Conservation (phyloP, 2,797 vertebrate genomes). For the Sebastes minor region DNA sequence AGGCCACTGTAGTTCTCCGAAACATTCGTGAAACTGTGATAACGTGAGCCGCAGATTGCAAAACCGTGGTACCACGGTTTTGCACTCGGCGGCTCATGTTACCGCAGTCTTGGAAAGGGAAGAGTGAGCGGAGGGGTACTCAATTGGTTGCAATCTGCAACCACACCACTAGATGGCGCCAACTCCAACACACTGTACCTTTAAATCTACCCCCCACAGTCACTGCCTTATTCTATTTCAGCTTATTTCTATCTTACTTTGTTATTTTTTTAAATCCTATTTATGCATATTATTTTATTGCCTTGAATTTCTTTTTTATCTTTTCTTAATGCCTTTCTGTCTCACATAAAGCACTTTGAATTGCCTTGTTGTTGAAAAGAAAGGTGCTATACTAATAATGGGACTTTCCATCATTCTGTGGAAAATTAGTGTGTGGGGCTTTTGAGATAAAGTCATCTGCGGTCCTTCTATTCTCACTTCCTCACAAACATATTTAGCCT, state of each 20-base stretch:
- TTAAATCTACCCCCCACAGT: neutral
- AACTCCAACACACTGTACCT: too few relatives aligned
- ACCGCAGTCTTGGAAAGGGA: too few relatives aligned
- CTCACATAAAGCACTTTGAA: neutral
- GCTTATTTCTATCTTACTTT: neutral
- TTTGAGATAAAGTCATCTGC: constrained; percentile 22
- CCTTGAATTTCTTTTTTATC: neutral
- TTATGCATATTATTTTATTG: neutral
- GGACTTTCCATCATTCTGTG: constrained; percentile 38
- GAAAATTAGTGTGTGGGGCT: neutral
- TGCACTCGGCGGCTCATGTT: too few relatives aligned
- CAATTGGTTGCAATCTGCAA: too few relatives aligned
- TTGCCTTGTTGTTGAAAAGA: neutral
- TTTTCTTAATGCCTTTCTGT: neutral
- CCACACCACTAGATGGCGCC: too few relatives aligned
- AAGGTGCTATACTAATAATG: neutral
- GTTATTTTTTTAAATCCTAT: neutral
- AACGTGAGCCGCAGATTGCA: too few relatives aligned
- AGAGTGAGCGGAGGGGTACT: too few relatives aligned
- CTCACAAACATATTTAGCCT: constrained; percentile 2
- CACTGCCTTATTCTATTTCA: neutral
- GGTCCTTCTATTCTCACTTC: constrained; percentile 49
- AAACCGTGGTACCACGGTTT: too few relatives aligned
- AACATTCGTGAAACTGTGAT: too few relatives aligned
- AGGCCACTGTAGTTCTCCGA: too few relatives aligned